These are phyloP conservation scores for Caranx ignobilis DNA, from an alignment of 2,113 vertebrate genomes.

Conservation along the genomic window DNA sequence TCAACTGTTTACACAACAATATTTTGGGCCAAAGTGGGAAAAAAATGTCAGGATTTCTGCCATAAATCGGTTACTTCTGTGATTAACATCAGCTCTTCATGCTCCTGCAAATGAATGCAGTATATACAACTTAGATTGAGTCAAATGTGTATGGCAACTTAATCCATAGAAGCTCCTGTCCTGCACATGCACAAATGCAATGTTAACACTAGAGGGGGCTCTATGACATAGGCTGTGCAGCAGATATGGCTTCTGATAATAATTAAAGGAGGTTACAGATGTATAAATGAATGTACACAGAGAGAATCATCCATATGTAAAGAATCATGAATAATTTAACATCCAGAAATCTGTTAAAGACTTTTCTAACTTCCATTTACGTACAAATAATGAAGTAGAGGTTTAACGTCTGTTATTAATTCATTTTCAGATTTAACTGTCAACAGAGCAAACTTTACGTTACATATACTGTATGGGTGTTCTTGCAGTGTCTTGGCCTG, in stretches of 20 bases:
- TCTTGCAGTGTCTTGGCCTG: neutral
- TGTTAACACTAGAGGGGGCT: slow-evolving; percentile 74
- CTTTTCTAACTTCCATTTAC: neutral
- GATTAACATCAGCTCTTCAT: neutral
- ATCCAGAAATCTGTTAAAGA: neutral
- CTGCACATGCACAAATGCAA: slow-evolving; percentile 33
- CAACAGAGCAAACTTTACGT: neutral
- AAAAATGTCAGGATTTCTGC: neutral
- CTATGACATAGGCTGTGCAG: slow-evolving; percentile 17
- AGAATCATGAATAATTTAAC: neutral
- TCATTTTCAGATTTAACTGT: slow-evolving; percentile 14
- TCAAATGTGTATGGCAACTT: neutral
- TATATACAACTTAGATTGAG: neutral
- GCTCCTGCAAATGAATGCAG: neutral
- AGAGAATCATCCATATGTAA: neutral
- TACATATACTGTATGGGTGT: neutral
- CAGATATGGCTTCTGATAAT: neutral
- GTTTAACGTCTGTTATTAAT: neutral
- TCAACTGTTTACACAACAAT: neutral
- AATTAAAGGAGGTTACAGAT: neutral
- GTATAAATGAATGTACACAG: neutral
- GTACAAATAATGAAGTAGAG: neutral
- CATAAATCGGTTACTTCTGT: neutral
- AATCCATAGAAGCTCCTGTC: neutral
- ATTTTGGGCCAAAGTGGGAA: neutral